Percentiles rank a stretch among this genome's conserved stretches.
Evolutionary conservation across 1,140 invertebrate species (phyloP).

Genomic region (Batillaria attramentaria): DNA sequence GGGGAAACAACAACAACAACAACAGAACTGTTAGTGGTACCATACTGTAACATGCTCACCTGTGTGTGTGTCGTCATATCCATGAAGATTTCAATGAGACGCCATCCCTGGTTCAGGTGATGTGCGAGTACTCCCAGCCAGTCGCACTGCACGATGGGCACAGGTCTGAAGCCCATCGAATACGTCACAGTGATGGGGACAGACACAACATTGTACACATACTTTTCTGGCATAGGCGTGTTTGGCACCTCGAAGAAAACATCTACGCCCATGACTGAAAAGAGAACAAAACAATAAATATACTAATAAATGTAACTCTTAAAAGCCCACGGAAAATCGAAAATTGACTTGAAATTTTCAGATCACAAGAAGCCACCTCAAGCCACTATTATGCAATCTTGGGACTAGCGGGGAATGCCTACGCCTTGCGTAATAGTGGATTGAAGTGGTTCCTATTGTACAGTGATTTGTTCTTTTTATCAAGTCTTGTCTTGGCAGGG

Average conservation of each 20-base stretch:
- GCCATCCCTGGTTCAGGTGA: conserved; percentile 48
- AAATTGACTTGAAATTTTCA: too few relatives aligned
- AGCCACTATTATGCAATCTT: too few relatives aligned
- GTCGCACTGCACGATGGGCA: conserved; percentile 43
- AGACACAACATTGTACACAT: conserved; percentile 51
- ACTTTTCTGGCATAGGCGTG: conserved; percentile 40
- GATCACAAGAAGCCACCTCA: too few relatives aligned
- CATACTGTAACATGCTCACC: conserved; percentile 10
- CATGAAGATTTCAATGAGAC: conserved; percentile 56
- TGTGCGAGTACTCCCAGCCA: conserved; percentile 44
- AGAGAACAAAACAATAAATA: too few relatives aligned
- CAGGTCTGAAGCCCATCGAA: conserved; percentile 25
- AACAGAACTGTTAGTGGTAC: background rate
- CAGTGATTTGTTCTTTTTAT: too few relatives aligned
- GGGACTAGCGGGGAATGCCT: too few relatives aligned
- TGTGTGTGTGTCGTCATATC: conserved; percentile 39
- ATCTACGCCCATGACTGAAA: conserved; percentile 52
- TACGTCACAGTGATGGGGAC: conserved; percentile 35
- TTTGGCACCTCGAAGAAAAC: conserved; percentile 55
- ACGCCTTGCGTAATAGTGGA: too few relatives aligned
- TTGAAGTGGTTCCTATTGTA: too few relatives aligned
- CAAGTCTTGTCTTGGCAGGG: too few relatives aligned
- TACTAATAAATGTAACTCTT: too few relatives aligned
- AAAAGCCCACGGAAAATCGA: too few relatives aligned
- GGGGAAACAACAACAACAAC: too few relatives aligned